phyloP scores from a whole-genome alignment of 2,113 vertebrate species.

The Seriola quinqueradiata region DNA sequence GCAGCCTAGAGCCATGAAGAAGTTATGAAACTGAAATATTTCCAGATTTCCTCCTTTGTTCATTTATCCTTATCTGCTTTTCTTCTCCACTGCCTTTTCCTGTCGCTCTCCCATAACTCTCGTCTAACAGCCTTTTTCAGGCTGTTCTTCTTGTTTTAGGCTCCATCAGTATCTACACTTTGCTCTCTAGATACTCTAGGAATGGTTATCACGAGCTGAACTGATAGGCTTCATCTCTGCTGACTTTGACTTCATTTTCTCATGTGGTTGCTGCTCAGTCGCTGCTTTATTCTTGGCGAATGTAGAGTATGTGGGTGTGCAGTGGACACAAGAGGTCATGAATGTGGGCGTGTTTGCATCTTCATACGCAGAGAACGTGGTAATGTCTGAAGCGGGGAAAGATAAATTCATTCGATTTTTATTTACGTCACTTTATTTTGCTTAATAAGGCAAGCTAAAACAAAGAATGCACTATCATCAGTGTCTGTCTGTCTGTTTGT shows the following conservation, averaged over 20 bases:
- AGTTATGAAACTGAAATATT: conserved; percentile 58
- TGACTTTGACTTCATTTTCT: conserved; percentile 40
- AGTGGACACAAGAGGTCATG: conserved; percentile 21
- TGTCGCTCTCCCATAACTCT: background rate
- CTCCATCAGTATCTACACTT: background rate
- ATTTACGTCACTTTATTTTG: background rate
- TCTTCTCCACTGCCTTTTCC: background rate
- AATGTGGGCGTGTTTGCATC: conserved; percentile 31
- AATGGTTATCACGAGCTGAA: conserved; percentile 27
- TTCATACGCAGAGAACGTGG: conserved; percentile 15
- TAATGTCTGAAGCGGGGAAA: conserved; percentile 13
- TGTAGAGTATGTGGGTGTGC: conserved; percentile 29
- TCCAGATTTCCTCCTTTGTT: conserved; percentile 58
- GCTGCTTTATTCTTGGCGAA: conserved; percentile 34
- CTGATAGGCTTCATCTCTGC: conserved; percentile 17
- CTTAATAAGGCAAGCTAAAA: background rate
- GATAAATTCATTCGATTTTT: background rate
- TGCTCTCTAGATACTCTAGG: conserved; percentile 2
- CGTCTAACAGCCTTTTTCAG: background rate
- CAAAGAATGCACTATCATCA: background rate
- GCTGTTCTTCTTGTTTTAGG: background rate
- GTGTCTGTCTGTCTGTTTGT: too few relatives aligned
- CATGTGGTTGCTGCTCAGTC: conserved; percentile 20
- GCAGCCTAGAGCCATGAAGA: conserved; percentile 36
- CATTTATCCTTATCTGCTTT: conserved; percentile 48